Percentiles rank a stretch among this genome's conserved stretches.
Conservation (phyloP, 1,140 invertebrate genomes). For the Trypoxylus dichotomus region DNA sequence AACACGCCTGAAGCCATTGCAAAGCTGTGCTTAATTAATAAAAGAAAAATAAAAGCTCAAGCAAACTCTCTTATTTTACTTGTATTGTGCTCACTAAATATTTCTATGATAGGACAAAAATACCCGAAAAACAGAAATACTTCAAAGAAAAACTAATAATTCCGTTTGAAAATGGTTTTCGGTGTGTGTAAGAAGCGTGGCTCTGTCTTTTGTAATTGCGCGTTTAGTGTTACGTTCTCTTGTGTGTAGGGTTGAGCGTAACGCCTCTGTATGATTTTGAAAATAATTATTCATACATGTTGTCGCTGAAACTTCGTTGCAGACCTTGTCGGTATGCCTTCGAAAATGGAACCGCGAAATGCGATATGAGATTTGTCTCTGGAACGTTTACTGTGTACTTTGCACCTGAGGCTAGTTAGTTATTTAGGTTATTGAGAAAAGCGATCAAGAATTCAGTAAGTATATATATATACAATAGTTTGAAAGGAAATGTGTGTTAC, state of each 20-base stretch:
- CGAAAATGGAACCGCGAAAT: neutral
- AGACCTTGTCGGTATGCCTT: neutral
- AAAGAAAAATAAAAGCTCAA: slow-evolving; percentile 27
- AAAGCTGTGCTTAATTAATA: slow-evolving; percentile 24
- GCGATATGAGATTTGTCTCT: neutral
- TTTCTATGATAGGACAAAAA: neutral
- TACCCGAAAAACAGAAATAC: slow-evolving; percentile 2
- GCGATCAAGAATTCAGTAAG: slow-evolving; percentile 8
- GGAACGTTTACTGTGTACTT: slow-evolving; percentile 5
- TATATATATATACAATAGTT: slow-evolving; percentile 18
- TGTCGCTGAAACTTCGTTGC: neutral
- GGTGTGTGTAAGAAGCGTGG: neutral
- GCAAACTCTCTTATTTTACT: slow-evolving; percentile 22
- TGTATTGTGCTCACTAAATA: slow-evolving; percentile 18
- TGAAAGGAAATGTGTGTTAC: slow-evolving; percentile 18
- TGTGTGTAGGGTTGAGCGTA: neutral
- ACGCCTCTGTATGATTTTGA: neutral
- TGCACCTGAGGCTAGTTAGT: neutral
- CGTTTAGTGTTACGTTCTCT: neutral
- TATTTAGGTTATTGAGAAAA: neutral
- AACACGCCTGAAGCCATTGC: slow-evolving; percentile 28
- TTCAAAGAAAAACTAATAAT: neutral
- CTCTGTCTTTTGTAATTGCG: neutral
- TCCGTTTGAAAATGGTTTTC: slow-evolving; percentile 16
- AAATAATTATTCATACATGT: neutral